Evolutionary conservation across 1,140 invertebrate genomes (phyloP).

Genomic region (Drosophila seguyi): DNA sequence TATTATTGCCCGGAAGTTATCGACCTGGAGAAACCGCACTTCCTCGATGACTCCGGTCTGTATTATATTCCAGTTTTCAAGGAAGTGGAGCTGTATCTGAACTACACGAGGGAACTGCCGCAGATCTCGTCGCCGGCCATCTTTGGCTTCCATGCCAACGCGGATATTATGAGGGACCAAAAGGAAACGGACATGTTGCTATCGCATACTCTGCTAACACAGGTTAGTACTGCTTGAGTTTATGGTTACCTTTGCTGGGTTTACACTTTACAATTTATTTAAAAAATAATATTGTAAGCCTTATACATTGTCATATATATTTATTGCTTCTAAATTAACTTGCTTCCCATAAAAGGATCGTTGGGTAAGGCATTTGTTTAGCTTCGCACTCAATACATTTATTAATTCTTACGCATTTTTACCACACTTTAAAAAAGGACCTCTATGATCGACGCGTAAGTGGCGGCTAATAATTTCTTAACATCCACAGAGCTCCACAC

Average conservation of each 20-base stretch:
- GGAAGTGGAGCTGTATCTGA: slow-evolving; percentile 92
- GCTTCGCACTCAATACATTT: background rate
- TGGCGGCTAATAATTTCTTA: background rate
- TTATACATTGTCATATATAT: slow-evolving; percentile 5
- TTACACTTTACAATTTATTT: background rate
- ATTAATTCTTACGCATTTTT: slow-evolving; percentile 13
- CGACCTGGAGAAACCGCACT: slow-evolving; percentile 86
- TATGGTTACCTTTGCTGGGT: background rate
- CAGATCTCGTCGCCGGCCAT: slow-evolving; percentile 93
- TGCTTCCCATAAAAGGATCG: slow-evolving; percentile 62
- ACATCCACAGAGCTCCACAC: slow-evolving; percentile 13
- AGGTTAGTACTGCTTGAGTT: slow-evolving; percentile 85
- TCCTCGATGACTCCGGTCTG: slow-evolving; percentile 88
- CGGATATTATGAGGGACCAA: slow-evolving; percentile 97
- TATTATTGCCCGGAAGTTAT: slow-evolving; percentile 90
- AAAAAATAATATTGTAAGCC: background rate
- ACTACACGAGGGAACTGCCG: slow-evolving; percentile 92
- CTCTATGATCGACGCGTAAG: slow-evolving; percentile 80
- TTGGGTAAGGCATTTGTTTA: slow-evolving; percentile 58
- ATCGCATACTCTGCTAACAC: slow-evolving; percentile 92
- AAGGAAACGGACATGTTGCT: slow-evolving; percentile 93
- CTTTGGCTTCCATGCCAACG: slow-evolving; percentile 97
- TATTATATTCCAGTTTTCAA: slow-evolving; percentile 92
- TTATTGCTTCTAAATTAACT: slow-evolving; percentile 15
- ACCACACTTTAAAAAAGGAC: slow-evolving; percentile 49